Base-by-base conservation (phyloP, 2,113 vertebrate genomes). In the Mustelus asterias region DNA sequence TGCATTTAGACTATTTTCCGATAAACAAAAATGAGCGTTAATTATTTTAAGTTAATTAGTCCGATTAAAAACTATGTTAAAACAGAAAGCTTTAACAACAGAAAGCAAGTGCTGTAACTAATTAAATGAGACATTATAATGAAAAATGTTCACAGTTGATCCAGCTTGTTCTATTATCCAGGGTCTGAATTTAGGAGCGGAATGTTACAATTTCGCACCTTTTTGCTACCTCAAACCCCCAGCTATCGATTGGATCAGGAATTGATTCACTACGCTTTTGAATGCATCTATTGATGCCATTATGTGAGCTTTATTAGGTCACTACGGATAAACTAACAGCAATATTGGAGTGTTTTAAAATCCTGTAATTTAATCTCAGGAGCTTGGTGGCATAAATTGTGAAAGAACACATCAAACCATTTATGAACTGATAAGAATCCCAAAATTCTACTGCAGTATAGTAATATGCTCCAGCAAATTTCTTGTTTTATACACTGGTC, bases 401-500 rank as follows among this genome's bases (percentile, higher is more conserved):
- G 63, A 94, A 94, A 20, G 33, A 63, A 29, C 9, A 14, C 11
- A 3, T 90, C 48, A 60, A 90, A 54, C 48, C 48, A 65, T 67
- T 94, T 94, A 37, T 41, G 7, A 37, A 65, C n/a, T 16, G 58
- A 37, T 20, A 94, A 94, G 86, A 94, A 94, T 67, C 63, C 63
- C 33, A 41, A 94, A 37, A 67, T 22, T 41, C 13, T 37, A 20
- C 37, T 94, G 3, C 41, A 94, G 63, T 13, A 63, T 16, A 9
- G 58, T 11, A 41, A 26, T 20, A 94, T 94, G 18, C 63, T 0
- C 33, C 18, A 11, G 58, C 48, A 94, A 7, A 37, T 5, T 44
- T 58, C 44, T 89, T 89, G 86, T 58, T 94, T 93, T 67, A 94
- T 22, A 67, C n/a, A 65, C n/a, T 94, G 90, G 20, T n/a, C 60